Percentiles rank a stretch among this genome's conserved stretches.
Evolutionary conservation across 2,113 vertebrate genomes (phyloP).

Genomic region (Progne subis): DNA sequence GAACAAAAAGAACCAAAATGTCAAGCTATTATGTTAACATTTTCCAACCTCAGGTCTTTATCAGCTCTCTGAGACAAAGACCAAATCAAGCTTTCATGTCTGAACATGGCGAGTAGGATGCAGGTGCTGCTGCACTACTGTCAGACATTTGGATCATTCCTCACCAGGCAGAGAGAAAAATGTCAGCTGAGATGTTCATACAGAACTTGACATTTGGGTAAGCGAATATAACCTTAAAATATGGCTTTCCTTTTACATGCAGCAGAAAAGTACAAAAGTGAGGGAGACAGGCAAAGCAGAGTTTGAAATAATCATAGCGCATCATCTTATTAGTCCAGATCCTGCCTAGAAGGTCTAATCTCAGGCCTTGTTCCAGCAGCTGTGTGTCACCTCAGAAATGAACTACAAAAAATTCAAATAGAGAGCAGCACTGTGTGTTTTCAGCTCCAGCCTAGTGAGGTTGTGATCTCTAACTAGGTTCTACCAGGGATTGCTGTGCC

Average conservation of each 20-base stretch:
- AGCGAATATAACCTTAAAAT: constrained; percentile 54
- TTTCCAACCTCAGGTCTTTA: constrained; percentile 37
- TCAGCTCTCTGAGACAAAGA: constrained; percentile 45
- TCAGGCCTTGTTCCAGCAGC: neutral
- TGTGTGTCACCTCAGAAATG: neutral
- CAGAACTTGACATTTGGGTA: constrained; percentile 62
- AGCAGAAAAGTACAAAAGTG: constrained; percentile 17
- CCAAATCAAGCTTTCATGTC: constrained; percentile 20
- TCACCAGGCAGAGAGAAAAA: constrained; percentile 51
- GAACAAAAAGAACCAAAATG: constrained; percentile 17
- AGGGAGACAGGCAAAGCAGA: neutral
- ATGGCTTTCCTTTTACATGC: neutral
- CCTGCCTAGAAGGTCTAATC: neutral
- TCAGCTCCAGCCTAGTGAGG: neutral
- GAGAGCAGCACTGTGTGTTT: neutral
- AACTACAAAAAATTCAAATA: neutral
- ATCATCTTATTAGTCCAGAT: neutral
- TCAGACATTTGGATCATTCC: constrained; percentile 38
- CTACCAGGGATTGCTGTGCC: neutral
- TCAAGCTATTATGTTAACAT: constrained; percentile 45
- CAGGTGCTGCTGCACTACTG: neutral
- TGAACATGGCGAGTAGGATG: neutral
- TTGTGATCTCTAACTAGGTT: neutral
- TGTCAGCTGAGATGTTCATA: constrained; percentile 60
- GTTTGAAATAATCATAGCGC: neutral